Base-by-base conservation (phyloP, 2,113 vertebrate genomes). In the Albula goreensis region DNA sequence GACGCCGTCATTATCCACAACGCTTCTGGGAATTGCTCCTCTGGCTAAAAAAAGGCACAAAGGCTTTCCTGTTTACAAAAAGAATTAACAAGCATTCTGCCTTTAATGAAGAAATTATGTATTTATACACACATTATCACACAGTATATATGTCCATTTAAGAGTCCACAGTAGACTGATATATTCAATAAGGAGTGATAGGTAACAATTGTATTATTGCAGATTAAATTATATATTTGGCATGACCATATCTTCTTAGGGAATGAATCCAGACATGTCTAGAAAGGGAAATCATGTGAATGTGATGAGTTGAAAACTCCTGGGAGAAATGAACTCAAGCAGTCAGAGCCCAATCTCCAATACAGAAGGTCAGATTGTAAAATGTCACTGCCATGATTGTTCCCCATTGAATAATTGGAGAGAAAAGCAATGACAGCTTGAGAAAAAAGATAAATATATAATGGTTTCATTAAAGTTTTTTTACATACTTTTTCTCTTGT, bases 21-120 rank as follows among this genome's bases (percentile, higher is more conserved):
- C 63, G 95, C 95, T 96, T 96, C 95, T 89, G 95, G 96, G 94
- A 93, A 92, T 89, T 88, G 86, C 7, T 96, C 96, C 93, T 88
- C 87, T 85, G 91, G 94, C 94, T 50, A 90, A 92, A 85, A 89
- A 86, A 84, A 53, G 87, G 66, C 82, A 52, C 79, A 84, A 70
- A 85, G 74, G 86, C 84, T 25, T 22, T 51, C 66, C 77, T 78
- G 89, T 87, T 88, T 86, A 82, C 31, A 83, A 78, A 83, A 82
- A 87, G 83, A 82, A 80, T 41, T n/a, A 41, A 87, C 52, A 48
- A 49, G 78, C 78, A 52, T 82, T 56, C 57, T 83, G 81, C 53
- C 52, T 60, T 83, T 57, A 57, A 57, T 81, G 12, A 80, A 86
- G 78, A 53, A 86, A 86, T 78, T 25, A 78, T 70, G 22, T 60